Conservation (phyloP, 2,888 invertebrate species). For the Polylopha cassiicola region DNA sequence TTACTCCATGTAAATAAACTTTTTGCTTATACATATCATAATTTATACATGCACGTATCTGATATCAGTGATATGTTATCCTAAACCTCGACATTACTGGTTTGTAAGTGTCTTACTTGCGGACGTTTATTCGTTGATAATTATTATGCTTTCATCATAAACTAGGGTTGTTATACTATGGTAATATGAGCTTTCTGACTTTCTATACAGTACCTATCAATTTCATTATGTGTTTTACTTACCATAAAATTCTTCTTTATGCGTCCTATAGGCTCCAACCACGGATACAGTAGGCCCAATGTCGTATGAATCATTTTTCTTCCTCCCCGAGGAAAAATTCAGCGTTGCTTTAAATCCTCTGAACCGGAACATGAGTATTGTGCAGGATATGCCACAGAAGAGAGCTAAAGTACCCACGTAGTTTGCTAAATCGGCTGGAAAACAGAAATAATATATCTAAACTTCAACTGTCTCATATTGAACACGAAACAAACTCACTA, state of each 20-base stretch:
- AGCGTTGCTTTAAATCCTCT: conserved; percentile 54
- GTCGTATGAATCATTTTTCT: conserved; percentile 34
- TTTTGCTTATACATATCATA: too few relatives aligned
- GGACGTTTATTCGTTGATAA: too few relatives aligned
- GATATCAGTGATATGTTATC: conserved; percentile 1
- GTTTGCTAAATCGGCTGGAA: conserved; percentile 33
- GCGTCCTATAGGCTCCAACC: conserved; percentile 54
- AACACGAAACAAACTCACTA: too few relatives aligned
- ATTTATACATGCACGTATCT: too few relatives aligned
- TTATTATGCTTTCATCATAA: too few relatives aligned
- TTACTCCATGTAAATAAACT: conserved; percentile 14
- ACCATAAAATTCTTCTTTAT: conserved; percentile 56
- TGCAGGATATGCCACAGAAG: conserved; percentile 31
- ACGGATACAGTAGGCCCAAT: conserved; percentile 36
- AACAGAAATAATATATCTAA: too few relatives aligned
- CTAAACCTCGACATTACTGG: too few relatives aligned
- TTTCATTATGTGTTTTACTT: conserved; percentile 20
- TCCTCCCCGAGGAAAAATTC: conserved; percentile 41
- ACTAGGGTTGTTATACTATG: background rate
- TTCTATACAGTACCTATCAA: background rate
- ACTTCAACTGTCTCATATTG: too few relatives aligned
- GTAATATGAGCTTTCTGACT: background rate
- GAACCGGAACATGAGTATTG: conserved; percentile 45
- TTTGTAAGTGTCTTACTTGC: too few relatives aligned
- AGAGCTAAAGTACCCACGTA: conserved; percentile 32